Base-by-base conservation (phyloP, 2,888 invertebrate species). In the Heliconius ethilla region DNA sequence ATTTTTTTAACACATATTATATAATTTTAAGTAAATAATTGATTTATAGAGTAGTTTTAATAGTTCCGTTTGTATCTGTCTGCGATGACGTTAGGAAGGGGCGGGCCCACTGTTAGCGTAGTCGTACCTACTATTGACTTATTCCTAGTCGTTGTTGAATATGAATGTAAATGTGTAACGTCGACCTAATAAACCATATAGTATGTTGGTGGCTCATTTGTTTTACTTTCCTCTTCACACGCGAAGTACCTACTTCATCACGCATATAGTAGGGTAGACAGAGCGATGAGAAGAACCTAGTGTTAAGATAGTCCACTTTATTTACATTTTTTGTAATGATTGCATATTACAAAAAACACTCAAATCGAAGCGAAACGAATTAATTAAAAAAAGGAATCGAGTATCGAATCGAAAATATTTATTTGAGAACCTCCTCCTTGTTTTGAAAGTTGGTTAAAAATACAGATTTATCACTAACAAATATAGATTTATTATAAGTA, bases 91-190 rank as follows among this genome's bases (percentile, higher is more conserved):
- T 89, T 86, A 87, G 90, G 84, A 82, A 86, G 89, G 89, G 88
- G 82, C 81, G 83, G 86, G 87, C 85, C 88, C 90, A 90, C 93
- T 92, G 93, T 93, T 93, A 94, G 93, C 83, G 89, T 93, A 94
- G 92, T 89, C 90, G 89, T 89, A 90, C 86, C 87, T 89, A 89
- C 87, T 92, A 92, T 92, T 91, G 90, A 92, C 91, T 90, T 93
- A 93, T 88, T 91, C 88, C 91, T 94, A 93, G 93, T 91, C 89
- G 92, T 94, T 94, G 94, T 94, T 94, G 93, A 93, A 89, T 90
- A 91, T 91, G 92, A 90, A 91, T 92, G 89, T 82, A 89, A 91
- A 87, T 91, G 92, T 95, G 92, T 92, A 92, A 88, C 87, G 91
- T 93, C 89, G 89, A 88, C 88, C 82, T 87, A 84, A 91, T 91